Conservation (phyloP, 2,888 invertebrate genomes). For the Poecilus cupreus region DNA sequence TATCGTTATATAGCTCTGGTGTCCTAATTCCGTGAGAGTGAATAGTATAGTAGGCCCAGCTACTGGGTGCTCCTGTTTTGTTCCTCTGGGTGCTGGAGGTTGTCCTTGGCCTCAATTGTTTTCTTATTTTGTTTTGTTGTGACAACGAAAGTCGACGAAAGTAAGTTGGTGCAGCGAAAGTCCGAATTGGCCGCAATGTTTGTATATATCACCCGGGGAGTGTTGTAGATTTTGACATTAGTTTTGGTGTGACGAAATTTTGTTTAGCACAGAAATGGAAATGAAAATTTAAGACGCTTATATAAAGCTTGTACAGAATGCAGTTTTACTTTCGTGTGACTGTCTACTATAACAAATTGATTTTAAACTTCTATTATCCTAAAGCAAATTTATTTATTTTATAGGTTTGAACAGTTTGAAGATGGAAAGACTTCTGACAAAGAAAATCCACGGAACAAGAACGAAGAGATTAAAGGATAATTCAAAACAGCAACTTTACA, state of each 20-base stretch:
- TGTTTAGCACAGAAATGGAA: constrained; percentile 29
- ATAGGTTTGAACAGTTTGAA: too few species aligned
- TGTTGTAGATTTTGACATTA: neutral
- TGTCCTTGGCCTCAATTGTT: constrained; percentile 31
- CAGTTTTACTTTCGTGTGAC: constrained; percentile 16
- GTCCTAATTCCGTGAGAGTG: constrained; percentile 24
- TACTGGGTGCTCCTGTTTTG: constrained; percentile 2
- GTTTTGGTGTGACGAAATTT: neutral
- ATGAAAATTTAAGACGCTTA: constrained; percentile 10
- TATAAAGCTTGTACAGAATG: neutral
- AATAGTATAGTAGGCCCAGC: neutral
- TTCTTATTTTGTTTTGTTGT: neutral
- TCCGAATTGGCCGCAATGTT: constrained; percentile 28
- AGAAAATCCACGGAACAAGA: too few species aligned
- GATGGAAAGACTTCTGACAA: too few species aligned
- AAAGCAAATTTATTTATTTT: neutral
- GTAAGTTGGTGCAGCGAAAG: constrained; percentile 19
- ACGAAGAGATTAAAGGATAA: too few species aligned
- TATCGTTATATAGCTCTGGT: constrained; percentile 31
- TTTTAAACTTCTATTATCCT: neutral
- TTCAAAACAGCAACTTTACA: too few species aligned
- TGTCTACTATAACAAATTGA: neutral
- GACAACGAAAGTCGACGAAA: constrained; percentile 40
- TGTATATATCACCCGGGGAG: constrained; percentile 13
- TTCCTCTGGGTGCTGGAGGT: neutral